phyloP scores from a whole-genome alignment of 2,888 invertebrate genomes.

The Cerastis rubricosa region DNA sequence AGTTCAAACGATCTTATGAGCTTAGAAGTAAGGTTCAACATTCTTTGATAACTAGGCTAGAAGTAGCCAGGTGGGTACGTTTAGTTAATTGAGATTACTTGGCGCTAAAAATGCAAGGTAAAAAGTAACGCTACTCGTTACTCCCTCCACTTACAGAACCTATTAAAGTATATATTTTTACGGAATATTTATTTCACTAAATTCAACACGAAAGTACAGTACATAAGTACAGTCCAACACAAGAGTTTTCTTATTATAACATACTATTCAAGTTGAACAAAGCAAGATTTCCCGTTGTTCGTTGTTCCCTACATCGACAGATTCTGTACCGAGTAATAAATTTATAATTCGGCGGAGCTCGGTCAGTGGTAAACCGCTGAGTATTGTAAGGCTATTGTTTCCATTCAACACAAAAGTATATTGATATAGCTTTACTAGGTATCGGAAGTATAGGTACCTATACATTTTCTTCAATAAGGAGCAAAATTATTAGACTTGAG shows the following conservation, averaged over 20 bases:
- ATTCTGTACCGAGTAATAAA: constrained; percentile 36
- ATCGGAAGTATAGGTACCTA: not conserved
- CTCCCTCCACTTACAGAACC: constrained; percentile 4
- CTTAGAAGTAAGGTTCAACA: not conserved
- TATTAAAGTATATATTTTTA: not conserved
- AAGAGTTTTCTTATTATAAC: too few relatives aligned
- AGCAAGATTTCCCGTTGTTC: too few relatives aligned
- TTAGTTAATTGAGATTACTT: constrained; percentile 51
- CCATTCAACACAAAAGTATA: constrained; percentile 13
- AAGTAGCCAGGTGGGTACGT: not conserved
- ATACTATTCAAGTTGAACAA: constrained; percentile 31
- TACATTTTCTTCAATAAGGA: not conserved
- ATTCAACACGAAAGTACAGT: too few relatives aligned
- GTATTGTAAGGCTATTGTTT: constrained; percentile 35
- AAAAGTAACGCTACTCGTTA: constrained; percentile 17
- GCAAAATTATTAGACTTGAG: not conserved
- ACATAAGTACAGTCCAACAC: too few relatives aligned
- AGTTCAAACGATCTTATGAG: not conserved
- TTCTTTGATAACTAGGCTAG: constrained; percentile 3
- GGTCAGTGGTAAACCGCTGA: constrained; percentile 16
- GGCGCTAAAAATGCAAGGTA: constrained; percentile 48
- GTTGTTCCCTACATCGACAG: constrained; percentile 4
- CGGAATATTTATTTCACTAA: not conserved
- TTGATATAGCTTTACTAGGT: not conserved
- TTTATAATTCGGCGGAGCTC: constrained; percentile 3